phyloP scores from a whole-genome alignment of 2,113 vertebrate species.

The Macroglossus sobrinus region DNA sequence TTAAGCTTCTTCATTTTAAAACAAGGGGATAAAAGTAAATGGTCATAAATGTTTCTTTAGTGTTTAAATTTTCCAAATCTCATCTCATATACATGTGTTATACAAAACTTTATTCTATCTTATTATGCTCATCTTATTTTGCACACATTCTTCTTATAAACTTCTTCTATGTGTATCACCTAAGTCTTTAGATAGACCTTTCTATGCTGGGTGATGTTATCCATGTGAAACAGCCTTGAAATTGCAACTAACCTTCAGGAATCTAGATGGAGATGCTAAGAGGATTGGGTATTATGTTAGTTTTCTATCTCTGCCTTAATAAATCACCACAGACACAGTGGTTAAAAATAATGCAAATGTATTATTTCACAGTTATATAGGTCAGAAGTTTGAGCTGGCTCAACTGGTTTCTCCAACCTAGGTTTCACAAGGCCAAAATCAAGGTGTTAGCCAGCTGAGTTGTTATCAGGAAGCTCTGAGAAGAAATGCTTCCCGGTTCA shows the following conservation, averaged over 20 bases:
- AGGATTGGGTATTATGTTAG: not conserved
- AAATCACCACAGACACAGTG: not conserved
- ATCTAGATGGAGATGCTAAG: not conserved
- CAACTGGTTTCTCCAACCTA: not conserved
- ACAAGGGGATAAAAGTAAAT: not conserved
- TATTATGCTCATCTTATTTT: not conserved
- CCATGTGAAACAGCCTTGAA: not conserved
- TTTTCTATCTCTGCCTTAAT: not conserved
- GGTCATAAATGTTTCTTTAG: not conserved
- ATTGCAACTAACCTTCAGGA: not conserved
- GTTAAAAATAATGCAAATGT: not conserved
- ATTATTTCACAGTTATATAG: not conserved
- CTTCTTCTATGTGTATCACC: not conserved
- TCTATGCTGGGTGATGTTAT: not conserved
- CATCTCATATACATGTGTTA: not conserved
- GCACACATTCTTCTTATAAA: not conserved
- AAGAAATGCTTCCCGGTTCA: not conserved
- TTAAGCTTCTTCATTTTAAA: conserved; percentile 43
- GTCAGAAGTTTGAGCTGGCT: not conserved
- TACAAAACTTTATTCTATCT: not conserved
- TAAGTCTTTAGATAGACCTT: not conserved
- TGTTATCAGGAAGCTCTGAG: not conserved
- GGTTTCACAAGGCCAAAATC: not conserved
- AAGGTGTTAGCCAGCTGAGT: not conserved
- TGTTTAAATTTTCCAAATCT: conserved; percentile 13